Evolutionary conservation across 2,888 invertebrate species (phyloP), one percentile per base, ranked within the genome.

Genomic region (Cerceris ruficornis): DNA sequence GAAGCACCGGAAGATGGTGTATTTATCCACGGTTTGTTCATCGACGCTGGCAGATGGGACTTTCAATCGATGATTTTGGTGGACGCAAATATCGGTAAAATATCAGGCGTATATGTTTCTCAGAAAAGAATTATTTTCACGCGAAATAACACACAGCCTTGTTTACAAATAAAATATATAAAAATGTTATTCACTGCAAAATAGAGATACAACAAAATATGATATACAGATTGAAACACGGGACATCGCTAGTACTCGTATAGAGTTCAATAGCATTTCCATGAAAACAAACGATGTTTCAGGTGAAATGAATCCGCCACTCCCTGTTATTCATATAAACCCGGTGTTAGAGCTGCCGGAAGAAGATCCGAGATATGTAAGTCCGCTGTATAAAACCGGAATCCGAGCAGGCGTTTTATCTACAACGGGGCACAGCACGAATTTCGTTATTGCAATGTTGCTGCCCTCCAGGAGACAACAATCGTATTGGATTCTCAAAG

Each of bases 401-500:
- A 95, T 96, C 83, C 94, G 98, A 75, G 97, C 98, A 28, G 98
- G 98, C 55, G 95, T 95, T 0, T 93, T 98, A 13, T 98, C 98
- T 7, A 98, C 98, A 0, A 98, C 98, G 0, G 98, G 98, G 0
- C 98, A 98, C 92, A 98, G 98, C 87, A 98, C 98, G 1, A 98
- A 98, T 93, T 98, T 98, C 90, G 96, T 98, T 46, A 94, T 98
- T 57, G 94, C 96, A 0, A 95, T 98, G 75, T 92, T 96, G 43
- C 90, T 98, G 64, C 95, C 96, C 0, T 94, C 96, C 0, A 89
- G 92, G 15, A 93, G 94, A 81, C 92, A 94, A 0, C 94, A 96
- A 58, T 95, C 95, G 83, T 97, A 95, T 92, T 98, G 98, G 98
- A 97, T 98, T 85, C 94, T 97, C 58, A 96, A 97, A 87, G 98